A percentile compares a stretch with the other conserved stretches of the same genome.
phyloP scores from a whole-genome alignment of 2,888 invertebrate genomes.

The Euclidia mi region DNA sequence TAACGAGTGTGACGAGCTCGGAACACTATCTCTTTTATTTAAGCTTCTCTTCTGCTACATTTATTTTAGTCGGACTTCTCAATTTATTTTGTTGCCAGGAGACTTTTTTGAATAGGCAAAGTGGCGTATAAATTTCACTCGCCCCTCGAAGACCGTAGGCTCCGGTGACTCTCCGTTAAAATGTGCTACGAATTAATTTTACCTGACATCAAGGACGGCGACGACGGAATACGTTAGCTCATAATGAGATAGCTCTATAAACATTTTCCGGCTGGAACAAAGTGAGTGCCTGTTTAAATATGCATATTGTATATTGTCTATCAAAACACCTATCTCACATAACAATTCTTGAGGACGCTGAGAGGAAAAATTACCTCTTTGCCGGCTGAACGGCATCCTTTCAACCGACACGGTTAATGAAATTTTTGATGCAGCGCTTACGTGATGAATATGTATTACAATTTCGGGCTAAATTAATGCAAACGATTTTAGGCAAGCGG shows the following conservation, averaged over 20 bases:
- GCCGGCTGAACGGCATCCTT: neutral
- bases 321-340: conserved; percentile 41
- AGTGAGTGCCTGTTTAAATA: conserved; percentile 62
- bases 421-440: neutral
- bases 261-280: conserved; percentile 64
- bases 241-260: conserved; percentile 77
- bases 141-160: conserved; percentile 70
- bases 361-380: conserved; percentile 8
- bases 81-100: conserved; percentile 78
- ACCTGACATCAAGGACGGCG: conserved; percentile 79
- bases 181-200: conserved; percentile 86
- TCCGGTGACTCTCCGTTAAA: conserved; percentile 77
- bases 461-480: neutral
- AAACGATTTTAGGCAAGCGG: neutral
- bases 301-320: conserved; percentile 62
- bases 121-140: conserved; percentile 84
- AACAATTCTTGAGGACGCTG: conserved; percentile 38
- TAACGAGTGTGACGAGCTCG: conserved; percentile 51
- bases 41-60: conserved; percentile 63
- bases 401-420: neutral
- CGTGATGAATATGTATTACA: neutral
- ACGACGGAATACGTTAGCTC: conserved; percentile 74
- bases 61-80: conserved; percentile 74
- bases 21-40: conserved; percentile 59
- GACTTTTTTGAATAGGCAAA: conserved; percentile 87